Base-by-base conservation (phyloP, 2,888 invertebrate genomes). In the Alitta virens region DNA sequence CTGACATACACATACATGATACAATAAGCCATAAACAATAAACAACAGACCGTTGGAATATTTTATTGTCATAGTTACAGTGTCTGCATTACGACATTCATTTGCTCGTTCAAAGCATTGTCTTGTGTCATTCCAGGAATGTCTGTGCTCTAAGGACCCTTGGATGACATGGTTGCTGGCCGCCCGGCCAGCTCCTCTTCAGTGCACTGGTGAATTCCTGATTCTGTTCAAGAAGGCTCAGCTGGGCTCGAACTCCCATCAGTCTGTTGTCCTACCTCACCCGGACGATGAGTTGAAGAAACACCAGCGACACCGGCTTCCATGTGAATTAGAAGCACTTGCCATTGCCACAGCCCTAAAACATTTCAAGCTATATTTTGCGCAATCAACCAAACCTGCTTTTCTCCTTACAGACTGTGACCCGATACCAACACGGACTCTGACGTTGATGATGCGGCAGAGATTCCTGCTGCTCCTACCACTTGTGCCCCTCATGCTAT, bases 281-380 rank as follows among this genome's bases (percentile, higher is more conserved):
- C 63, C 16, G 42, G 25, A 68, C 33, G 65, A 68, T 12, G 66
- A 68, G 49, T 53, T 70, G 16, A 52, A 68, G 38, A 59, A 66
- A 60, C 58, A 60, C 23, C 68, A 70, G 43, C 58, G 60, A n/a
- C 62, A 57, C 2, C 68, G 52, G 52, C 16, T 52, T 3, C 52
- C 52, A 3, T 52, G 52, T 24, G 52, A 52, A 59, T 53, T 71
- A 12, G 71, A 71, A 52, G 71, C 71, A 5, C 52, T 71, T 5
- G 42, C 49, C 3, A 71, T 69, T 18, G 67, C 67, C 16, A 63
- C 67, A 0, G 61, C 68, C 1, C 54, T 68, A 1, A 70, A 68
- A 43, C 71, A 72, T 56, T 71, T 71, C 55, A 68, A 67, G 52
- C 71, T 67, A 9, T 71, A 65, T 42, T 65, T 71, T 12, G 63